Conservation (phyloP, 2,797 vertebrate species). For the Schizopygopsis pylzovi region DNA sequence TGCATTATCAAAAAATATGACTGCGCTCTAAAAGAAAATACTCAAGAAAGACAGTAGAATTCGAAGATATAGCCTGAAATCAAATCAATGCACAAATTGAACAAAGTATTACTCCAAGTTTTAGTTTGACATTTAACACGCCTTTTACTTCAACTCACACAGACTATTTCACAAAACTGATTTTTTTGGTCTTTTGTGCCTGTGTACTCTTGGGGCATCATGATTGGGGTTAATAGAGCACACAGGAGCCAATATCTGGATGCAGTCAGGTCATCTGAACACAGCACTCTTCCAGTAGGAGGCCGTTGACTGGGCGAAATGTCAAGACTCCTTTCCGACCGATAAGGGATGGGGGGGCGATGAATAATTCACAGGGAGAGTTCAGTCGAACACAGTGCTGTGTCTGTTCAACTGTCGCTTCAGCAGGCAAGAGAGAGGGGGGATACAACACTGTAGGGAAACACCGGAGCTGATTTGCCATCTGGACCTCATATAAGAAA, state of each 20-base stretch:
- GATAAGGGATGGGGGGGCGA: conserved; percentile 60
- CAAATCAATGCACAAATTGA: background rate
- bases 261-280: conserved; percentile 52
- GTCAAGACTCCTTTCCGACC: conserved; percentile 70
- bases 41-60: background rate
- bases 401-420: conserved; percentile 69
- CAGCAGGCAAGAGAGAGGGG: conserved; percentile 46
- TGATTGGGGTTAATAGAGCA: conserved; percentile 58
- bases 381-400: conserved; percentile 67
- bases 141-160: background rate
- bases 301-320: conserved; percentile 61
- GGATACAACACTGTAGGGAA: conserved; percentile 60
- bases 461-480: conserved; percentile 64
- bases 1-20: background rate
- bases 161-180: background rate
- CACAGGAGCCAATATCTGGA: conserved; percentile 60
- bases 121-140: conserved; percentile 22
- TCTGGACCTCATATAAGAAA: conserved; percentile 74
- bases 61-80: background rate
- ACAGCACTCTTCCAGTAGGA: conserved; percentile 27
- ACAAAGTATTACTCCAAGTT: background rate
- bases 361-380: conserved; percentile 75
- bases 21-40: background rate
- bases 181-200: conserved; percentile 13
- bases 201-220: conserved; percentile 39